Evolutionary conservation across 2,888 invertebrate species (phyloP), one percentile per base, ranked within the genome.

Genomic region (Pardosa pseudoannulata): DNA sequence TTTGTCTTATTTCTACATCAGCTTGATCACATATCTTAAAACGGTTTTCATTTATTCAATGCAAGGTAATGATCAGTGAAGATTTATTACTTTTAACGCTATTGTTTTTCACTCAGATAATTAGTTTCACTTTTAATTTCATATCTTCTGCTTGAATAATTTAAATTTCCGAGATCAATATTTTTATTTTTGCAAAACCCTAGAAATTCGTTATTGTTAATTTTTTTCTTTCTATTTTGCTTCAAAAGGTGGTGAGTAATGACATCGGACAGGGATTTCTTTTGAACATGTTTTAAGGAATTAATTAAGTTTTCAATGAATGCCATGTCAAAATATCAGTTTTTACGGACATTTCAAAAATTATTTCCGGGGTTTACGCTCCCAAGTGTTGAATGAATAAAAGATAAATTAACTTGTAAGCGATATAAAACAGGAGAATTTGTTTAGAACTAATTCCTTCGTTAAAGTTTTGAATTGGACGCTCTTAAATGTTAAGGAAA

Each of bases 131-230:
- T 56, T 56, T 56, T 56, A 56, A 56, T 56, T 56, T 56, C 23
- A 56, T 56, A 56, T 56, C 56, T 56, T 56, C 56, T 56, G 56
- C 56, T 16, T 56, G 56, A 56, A 56, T 23, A 56, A 56, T 56
- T 56, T 56, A 56, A 56, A 23, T 56, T 56, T n/a, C 23, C 1
- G 5, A 56, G 5, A 56, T 56, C 23, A 16, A 23, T 56, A 56
- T 6, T 56, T 23, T 56, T 56, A 19, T 56, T 56, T 56, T 23
- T 11, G 46, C 23, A 56, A 46, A n/a, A 56, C 56, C 56, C 5
- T 23, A 13, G 3, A 23, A 23, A 23, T 2, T 1, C 56, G 23
- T 5, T 23, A 23, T 23, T n/a, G n/a, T n/a, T n/a, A n/a, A n/a
- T n/a, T n/a, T n/a, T n/a, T n/a, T n/a, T 56, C 23, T 56, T 56